phyloP scores from a whole-genome alignment of 2,888 invertebrate species.

The Acrobasis repandana region DNA sequence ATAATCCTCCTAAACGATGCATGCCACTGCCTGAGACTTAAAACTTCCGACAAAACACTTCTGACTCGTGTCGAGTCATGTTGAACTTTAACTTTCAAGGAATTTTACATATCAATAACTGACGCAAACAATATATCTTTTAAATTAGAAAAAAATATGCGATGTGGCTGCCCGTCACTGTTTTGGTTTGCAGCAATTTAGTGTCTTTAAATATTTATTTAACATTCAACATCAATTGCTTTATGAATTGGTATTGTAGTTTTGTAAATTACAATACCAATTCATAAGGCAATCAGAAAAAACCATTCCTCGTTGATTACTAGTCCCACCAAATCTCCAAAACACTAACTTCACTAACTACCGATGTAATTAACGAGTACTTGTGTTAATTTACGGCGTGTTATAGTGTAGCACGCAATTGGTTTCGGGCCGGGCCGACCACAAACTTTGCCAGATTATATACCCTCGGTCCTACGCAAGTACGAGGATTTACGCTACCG shows the following conservation, averaged over 20 bases:
- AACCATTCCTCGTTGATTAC: background rate
- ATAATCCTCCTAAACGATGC: conserved; percentile 49
- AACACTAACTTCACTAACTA: conserved; percentile 12
- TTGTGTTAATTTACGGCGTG: conserved; percentile 13
- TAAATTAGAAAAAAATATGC: too few species aligned
- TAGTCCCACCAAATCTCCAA: conserved; percentile 4
- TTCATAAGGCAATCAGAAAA: too few species aligned
- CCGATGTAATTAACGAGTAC: conserved; percentile 16
- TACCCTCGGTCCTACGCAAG: background rate
- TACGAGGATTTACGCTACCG: conserved; percentile 31
- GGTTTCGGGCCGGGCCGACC: conserved; percentile 5
- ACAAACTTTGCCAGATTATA: conserved; percentile 17
- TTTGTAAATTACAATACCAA: too few species aligned
- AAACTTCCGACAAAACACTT: conserved; percentile 23
- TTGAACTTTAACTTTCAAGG: background rate
- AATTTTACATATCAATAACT: background rate
- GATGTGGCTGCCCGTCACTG: too few species aligned
- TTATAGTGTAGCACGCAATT: conserved; percentile 6
- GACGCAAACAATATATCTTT: background rate
- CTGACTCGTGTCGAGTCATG: background rate
- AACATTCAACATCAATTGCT: too few species aligned
- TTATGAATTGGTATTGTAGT: too few species aligned
- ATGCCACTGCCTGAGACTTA: conserved; percentile 28
- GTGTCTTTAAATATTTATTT: too few species aligned
- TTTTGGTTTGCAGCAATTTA: too few species aligned